Percentiles rank a stretch among this genome's conserved stretches.
phyloP scores from a whole-genome alignment of 2,888 invertebrate genomes.

The Drosophila paramelanica region DNA sequence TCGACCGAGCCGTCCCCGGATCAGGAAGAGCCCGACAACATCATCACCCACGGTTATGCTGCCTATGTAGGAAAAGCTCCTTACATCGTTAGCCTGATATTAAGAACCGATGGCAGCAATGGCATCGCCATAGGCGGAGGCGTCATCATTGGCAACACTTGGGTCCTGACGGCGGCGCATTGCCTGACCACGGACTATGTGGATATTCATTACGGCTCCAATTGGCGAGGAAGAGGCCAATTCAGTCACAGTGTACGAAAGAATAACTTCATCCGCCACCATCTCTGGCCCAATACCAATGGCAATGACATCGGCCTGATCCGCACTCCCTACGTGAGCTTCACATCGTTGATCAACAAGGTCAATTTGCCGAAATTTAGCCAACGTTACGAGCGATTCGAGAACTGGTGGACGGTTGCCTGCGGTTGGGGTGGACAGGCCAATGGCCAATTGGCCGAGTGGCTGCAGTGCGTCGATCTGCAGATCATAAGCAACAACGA shows the following conservation, averaged over 20 bases:
- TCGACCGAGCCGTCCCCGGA: background rate
- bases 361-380: constrained; percentile 36
- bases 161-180: constrained; percentile 76
- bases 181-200: constrained; percentile 59
- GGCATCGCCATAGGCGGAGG: constrained; percentile 59
- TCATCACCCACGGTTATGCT: constrained; percentile 70
- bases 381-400: constrained; percentile 28
- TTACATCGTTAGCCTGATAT: constrained; percentile 66
- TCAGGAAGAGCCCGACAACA: constrained; percentile 1
- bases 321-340: constrained; percentile 45
- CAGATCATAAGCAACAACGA: constrained; percentile 71
- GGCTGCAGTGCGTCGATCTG: constrained; percentile 63
- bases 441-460: constrained; percentile 71
- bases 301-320: constrained; percentile 53
- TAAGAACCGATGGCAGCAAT: constrained; percentile 40
- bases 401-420: constrained; percentile 38
- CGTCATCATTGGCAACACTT: constrained; percentile 59
- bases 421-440: constrained; percentile 69
- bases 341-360: constrained; percentile 18
- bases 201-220: constrained; percentile 55
- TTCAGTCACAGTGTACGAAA: constrained; percentile 30
- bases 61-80: constrained; percentile 62
- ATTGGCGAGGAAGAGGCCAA: constrained; percentile 27
- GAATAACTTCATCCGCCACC: constrained; percentile 39
- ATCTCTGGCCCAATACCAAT: constrained; percentile 26